Base-by-base conservation (phyloP, 2,888 invertebrate species). In the Criorhina ranunculi region DNA sequence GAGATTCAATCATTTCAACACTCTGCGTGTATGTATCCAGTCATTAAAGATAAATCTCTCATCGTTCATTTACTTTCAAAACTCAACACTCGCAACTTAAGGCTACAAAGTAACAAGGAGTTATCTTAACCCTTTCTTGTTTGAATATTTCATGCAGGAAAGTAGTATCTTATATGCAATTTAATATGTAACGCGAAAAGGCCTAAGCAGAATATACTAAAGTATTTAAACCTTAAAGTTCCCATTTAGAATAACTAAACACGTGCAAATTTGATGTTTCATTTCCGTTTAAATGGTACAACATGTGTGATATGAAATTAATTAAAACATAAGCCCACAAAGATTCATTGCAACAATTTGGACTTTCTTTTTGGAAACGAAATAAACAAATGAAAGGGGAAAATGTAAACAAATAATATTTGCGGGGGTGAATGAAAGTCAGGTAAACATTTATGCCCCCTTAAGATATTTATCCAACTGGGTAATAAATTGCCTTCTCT, bases 401-500 rank as follows among this genome's bases (percentile, higher is more conserved):
- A 24, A 24, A 24, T 4, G 62, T 55, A 37, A 66, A 57, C 75
- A 66, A 64, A 55, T 46, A 75, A 40, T 44, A 29, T 40, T 24
- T 24, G 24, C 24, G 31, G 1, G 33, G 31, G 17, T n/a, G n/a
- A 31, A n/a, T 0, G 9, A 44, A 66, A 57, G 64, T 62, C 57
- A 37, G 64, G 57, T 66, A 75, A 75, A 75, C 66, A 75, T 8
- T 55, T 15, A 8, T 46, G 9, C 17, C 42, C 46, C 55, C 57
- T 57, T 57, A 8, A 49, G 75, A 37, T 66, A 75, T 66, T 75
- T 57, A 40, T 57, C 75, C 55, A 17, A 55, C 55, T 46, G 72
- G n/a, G 51, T 72, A 8, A 37, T 15, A 37, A 49, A 60, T 60
- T 40, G 8, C 19, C 12, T 24, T 17, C 15, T 7, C 37, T 0